Conservation (phyloP, 2,888 invertebrate genomes). For the Ectemnius continuus region DNA sequence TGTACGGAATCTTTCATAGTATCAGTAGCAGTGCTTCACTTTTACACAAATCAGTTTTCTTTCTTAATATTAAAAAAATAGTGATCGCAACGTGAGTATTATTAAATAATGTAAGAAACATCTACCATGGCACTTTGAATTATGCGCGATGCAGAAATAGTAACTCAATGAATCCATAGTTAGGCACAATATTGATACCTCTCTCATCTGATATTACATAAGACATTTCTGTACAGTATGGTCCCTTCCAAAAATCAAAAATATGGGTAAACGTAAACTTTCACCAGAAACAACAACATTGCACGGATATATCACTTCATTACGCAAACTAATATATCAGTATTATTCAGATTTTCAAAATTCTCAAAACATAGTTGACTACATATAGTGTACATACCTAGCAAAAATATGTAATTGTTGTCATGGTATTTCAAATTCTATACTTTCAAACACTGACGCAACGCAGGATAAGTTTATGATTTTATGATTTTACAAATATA, state of each 20-base stretch:
- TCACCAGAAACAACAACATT: conserved; percentile 33
- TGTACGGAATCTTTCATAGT: conserved; percentile 1
- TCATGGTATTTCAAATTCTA: too few relatives aligned
- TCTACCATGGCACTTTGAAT: conserved; percentile 47
- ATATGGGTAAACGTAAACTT: conserved; percentile 17
- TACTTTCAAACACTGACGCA: too few relatives aligned
- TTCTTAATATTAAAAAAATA: conserved; percentile 14
- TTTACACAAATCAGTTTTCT: background rate
- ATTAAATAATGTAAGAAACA: conserved; percentile 27
- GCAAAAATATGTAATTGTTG: too few relatives aligned
- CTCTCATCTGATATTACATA: conserved; percentile 39
- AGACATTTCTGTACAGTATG: conserved; percentile 37
- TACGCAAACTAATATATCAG: too few relatives aligned
- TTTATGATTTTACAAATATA: too few relatives aligned
- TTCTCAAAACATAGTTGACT: too few relatives aligned
- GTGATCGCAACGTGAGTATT: background rate
- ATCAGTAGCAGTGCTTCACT: too few relatives aligned
- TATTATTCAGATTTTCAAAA: too few relatives aligned
- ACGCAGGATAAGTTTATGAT: too few relatives aligned
- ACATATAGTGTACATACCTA: too few relatives aligned
- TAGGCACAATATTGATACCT: conserved; percentile 49
- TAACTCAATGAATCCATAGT: conserved; percentile 42
- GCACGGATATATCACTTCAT: conserved; percentile 6
- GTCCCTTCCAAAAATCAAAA: conserved; percentile 42
- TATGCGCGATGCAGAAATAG: conserved; percentile 49